Percentiles rank a stretch among this genome's conserved stretches.
These are phyloP conservation scores for Yponomeuta sedellus DNA, from an alignment of 2,888 invertebrate genomes.

Conservation along the genomic window DNA sequence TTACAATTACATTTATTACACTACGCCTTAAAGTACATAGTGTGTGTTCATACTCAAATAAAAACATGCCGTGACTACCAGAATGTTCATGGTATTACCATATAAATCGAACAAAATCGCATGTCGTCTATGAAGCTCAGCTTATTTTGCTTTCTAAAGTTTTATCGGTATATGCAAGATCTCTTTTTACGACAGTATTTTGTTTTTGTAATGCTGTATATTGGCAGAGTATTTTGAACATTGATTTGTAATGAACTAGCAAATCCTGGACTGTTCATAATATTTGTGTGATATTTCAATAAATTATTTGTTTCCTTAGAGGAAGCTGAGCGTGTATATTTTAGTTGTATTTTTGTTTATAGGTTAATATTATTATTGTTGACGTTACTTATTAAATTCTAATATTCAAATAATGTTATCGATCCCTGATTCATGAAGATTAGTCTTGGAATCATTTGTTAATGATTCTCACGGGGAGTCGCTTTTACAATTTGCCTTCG, in stretches of 20 bases:
- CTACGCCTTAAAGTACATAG: neutral
- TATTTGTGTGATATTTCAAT: conserved; percentile 15
- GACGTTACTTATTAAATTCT: conserved; percentile 26
- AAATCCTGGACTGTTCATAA: conserved; percentile 9
- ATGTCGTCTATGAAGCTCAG: neutral
- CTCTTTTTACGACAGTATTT: neutral
- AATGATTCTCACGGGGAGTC: neutral
- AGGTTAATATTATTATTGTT: conserved; percentile 28
- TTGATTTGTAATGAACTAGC: neutral
- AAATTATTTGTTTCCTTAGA: conserved; percentile 21
- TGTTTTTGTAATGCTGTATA: neutral
- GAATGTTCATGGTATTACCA: neutral
- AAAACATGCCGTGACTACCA: neutral
- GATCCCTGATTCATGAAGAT: neutral
- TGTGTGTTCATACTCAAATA: neutral
- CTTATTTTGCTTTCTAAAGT: neutral
- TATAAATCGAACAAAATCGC: neutral
- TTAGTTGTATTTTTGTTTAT: conserved; percentile 25
- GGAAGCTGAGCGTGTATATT: conserved; percentile 8
- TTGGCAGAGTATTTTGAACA: neutral
- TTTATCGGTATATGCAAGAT: neutral
- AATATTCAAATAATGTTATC: conserved; percentile 23
- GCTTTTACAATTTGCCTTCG: neutral
- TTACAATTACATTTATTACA: neutral
- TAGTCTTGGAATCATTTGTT: conserved; percentile 5